Evolutionary conservation across 1,140 invertebrate genomes (phyloP), one percentile per base, ranked within the genome.

Genomic region (Drosophila tropicalis): DNA sequence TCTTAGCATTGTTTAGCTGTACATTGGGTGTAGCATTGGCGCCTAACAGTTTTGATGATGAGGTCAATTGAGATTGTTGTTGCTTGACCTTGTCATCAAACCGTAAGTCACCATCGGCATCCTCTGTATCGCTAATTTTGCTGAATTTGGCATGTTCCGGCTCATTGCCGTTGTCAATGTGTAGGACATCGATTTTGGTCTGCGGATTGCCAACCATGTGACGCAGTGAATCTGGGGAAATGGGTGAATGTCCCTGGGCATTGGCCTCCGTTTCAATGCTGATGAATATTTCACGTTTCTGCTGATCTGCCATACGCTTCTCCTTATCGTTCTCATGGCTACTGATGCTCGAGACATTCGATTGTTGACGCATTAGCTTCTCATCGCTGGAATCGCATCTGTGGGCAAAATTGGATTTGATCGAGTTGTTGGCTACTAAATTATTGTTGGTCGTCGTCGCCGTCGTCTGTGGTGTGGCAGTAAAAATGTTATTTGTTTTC

Each of bases 181-280:
- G 81, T 17, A 86, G 44, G 10, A 90, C 78, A 63, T 91, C 90
- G 29, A 90, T 80, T 10, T 67, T 77, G 0, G 86, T 81, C 57
- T 91, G 87, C 0, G 81, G 57, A 65, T 91, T 90, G 57, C 90
- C 90, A 6, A 90, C 84, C 81, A 91, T 91, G n/a, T 87, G 76
- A 7, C 90, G 90, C 32, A 91, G 58, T 1, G 85, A 79, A 1
- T 87, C 75, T 0, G 85, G 87, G 1, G 91, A 91, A n/a, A 92
- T 90, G 39, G 91, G 81, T 3, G 81, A 82, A 29, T 62, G 77
- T 6, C 86, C 91, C n/a, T 85, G 72, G 13, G 84, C 91, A 72
- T 92, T 92, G 47, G 84, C 58, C 61, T 91, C 85, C 3, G 87
- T 92, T 56, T 92, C 91, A 55, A 91, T 92, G 68, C 91, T 91